Evolutionary conservation across 2,113 vertebrate species (phyloP).

Genomic region (Jaculus jaculus): DNA sequence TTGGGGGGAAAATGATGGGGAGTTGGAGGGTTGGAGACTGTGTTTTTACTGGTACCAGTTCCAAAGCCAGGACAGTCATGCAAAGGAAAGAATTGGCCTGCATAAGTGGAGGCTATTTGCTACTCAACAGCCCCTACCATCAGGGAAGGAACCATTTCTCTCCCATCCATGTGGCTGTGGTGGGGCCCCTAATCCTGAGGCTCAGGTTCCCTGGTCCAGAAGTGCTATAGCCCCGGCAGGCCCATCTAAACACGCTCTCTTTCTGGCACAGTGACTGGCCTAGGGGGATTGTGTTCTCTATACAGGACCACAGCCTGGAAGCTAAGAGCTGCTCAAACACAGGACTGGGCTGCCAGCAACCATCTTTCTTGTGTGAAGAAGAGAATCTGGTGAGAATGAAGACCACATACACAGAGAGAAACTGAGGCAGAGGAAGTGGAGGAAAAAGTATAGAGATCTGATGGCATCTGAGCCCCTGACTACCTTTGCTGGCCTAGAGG

Average conservation of each 20-base stretch:
- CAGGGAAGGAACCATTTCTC: not conserved
- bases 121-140: not conserved
- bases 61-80: not conserved
- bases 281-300: not conserved
- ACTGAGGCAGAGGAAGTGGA: not conserved
- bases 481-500: not conserved
- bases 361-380: conserved; percentile 5
- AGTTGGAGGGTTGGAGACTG: too few species aligned
- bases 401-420: not conserved
- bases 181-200: not conserved
- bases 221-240: not conserved
- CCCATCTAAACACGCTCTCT: not conserved
- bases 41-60: not conserved
- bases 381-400: not conserved
- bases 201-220: not conserved
- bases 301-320: not conserved
- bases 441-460: not conserved
- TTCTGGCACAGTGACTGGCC: not conserved
- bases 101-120: not conserved
- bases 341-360: not conserved
- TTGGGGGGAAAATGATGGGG: too few species aligned
- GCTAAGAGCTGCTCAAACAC: not conserved
- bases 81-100: not conserved
- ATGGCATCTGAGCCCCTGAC: not conserved
- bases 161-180: not conserved